phyloP scores from a whole-genome alignment of 2,888 invertebrate species.

The Limenitis camilla region DNA sequence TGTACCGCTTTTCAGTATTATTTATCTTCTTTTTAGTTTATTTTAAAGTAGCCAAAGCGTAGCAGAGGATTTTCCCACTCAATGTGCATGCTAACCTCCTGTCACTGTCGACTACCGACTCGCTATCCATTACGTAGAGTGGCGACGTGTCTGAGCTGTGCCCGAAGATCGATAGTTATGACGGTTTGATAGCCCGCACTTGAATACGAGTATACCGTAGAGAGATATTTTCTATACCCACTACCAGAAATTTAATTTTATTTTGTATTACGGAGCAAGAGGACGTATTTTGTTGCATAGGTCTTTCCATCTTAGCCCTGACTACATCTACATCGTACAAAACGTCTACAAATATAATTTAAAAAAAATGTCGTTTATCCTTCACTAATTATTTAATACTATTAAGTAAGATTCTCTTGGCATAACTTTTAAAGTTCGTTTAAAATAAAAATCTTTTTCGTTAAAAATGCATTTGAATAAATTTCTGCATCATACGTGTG shows the following conservation, averaged over 20 bases:
- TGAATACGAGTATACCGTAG: conserved; percentile 15
- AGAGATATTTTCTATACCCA: conserved; percentile 12
- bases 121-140: conserved; percentile 30
- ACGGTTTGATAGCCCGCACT: conserved; percentile 25
- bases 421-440: too few species aligned
- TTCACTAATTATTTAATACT: too few species aligned
- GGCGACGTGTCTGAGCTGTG: conserved; percentile 24
- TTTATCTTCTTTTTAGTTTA: too few species aligned
- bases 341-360: too few species aligned
- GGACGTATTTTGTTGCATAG: conserved; percentile 4
- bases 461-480: conserved; percentile 32
- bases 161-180: conserved; percentile 28
- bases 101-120: conserved; percentile 10
- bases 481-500: conserved; percentile 38
- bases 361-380: too few species aligned
- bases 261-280: neutral
- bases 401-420: too few species aligned
- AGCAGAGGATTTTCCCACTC: conserved; percentile 5
- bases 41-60: neutral
- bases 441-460: conserved; percentile 22
- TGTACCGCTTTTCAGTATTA: too few species aligned
- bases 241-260: conserved; percentile 1
- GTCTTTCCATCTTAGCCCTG: too few species aligned
- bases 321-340: too few species aligned
- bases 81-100: conserved; percentile 16